Evolutionary conservation across 23 tunicate genomes (phyloP), one percentile per base, ranked within the genome.

Genomic region (Clavelina lepadiformis): DNA sequence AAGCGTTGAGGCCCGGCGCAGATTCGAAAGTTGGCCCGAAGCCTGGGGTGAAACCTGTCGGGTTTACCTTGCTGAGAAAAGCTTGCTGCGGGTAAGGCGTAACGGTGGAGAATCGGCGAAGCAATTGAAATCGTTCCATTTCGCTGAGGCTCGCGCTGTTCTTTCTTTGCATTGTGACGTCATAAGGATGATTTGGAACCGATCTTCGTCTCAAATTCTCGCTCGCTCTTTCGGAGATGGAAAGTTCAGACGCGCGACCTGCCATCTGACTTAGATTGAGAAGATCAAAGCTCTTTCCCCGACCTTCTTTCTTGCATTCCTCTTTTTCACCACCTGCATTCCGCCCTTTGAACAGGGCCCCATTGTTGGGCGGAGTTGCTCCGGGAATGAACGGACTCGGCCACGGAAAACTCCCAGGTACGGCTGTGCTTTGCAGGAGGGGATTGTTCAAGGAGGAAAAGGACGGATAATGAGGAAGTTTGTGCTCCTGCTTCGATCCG

Each of bases 141-240:
- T 66, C 72, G 29, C 72, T 66, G 20, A 66, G 29, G n/a, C n/a
- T n/a, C 4, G 26, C 69, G 29, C 72, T 46, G 5, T 6, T 4
- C 47, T 66, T 46, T 46, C 72, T 34, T 46, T 66, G 56, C 3
- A 57, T 13, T 3, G 24, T 46, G 21, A 66, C 3, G 18, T 66
- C 58, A 30, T 44, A 72, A 38, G 78, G 64, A 1, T 56, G 37
- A 4, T 58, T 46, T 2, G 78, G 78, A 8, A 68, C 78, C 19
- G 78, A 72, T 45, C 46, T 58, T 44, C 78, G 35, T 56, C 78
- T 38, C 31, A 58, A 58, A 1, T 67, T 56, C 28, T 72, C 78
- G 49, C 15, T 41, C 11, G 11, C 15, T 41, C 49, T 11, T 5
- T 19, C 3, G 2, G 28, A 23, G 5, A 28, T 44, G 5, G 15